phyloP scores from a whole-genome alignment of 2,888 invertebrate species.

The Imbricaverruca yamaguchii region DNA sequence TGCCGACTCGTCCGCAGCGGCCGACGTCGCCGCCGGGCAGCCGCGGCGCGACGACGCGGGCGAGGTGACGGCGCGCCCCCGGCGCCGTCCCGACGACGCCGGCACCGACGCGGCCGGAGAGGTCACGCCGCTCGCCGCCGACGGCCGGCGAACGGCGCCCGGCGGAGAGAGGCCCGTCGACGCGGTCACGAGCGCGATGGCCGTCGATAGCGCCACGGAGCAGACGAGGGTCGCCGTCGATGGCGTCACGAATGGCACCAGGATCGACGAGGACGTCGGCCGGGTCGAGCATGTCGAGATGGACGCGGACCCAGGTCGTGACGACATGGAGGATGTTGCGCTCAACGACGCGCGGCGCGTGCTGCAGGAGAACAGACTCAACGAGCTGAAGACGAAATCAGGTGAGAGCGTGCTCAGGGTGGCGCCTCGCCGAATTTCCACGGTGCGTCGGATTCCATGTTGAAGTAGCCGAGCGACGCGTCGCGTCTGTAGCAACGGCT shows the following conservation, averaged over 20 bases:
- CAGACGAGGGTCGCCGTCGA: neutral
- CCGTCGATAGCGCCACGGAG: neutral
- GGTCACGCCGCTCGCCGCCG: neutral
- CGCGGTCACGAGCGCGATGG: neutral
- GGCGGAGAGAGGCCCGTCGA: neutral
- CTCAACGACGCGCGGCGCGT: neutral
- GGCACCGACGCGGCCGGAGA: neutral
- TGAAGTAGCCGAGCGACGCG: too few species aligned
- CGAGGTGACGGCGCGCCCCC: neutral
- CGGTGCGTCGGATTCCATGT: too few species aligned
- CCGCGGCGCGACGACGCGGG: neutral
- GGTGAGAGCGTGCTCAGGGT: neutral
- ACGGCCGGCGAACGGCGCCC: neutral
- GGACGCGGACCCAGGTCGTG: neutral
- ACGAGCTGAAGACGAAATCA: neutral
- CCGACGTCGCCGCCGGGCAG: neutral
- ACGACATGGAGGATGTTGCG: too few species aligned
- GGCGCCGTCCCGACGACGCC: neutral
- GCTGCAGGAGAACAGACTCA: neutral
- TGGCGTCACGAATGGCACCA: neutral
- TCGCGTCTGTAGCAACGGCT: too few species aligned
- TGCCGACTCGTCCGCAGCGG: neutral
- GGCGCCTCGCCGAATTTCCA: too few species aligned
- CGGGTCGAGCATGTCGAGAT: neutral
- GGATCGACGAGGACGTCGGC: neutral